Evolutionary conservation across 2,797 vertebrate species (phyloP), one percentile per base, ranked within the genome.

Genomic region (Mallotus villosus): DNA sequence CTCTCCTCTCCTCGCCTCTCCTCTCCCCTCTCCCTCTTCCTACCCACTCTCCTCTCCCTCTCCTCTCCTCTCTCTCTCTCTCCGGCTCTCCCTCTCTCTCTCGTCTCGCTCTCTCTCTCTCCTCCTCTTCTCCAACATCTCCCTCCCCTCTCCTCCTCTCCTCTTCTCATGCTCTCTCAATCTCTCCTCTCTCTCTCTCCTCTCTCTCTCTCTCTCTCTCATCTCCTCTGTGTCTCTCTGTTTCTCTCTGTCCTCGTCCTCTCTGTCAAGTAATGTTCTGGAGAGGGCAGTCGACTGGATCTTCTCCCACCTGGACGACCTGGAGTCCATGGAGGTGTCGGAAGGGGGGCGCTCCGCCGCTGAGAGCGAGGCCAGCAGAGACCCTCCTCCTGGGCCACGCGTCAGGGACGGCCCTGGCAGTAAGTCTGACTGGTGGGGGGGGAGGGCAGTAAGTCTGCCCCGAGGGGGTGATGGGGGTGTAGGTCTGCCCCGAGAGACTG

Each of bases 201-300:
- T 46, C 8, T 12, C 41, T 12, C 9, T 12, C 41, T 2, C 41
- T 14, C 41, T 12, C 41, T 41, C 41, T 3, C 49, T 19, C 49
- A 16, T 2, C 49, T 14, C 17, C 14, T 19, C 17, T 14, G 5
- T 51, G 2, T 17, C 51, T 53, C 19, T 9, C 7, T 24, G 2
- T 19, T 37, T 55, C 41, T 1, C 34, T 6, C 34, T 8, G 5
- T 74, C 55, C 63, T 74, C 55, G 63, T 16, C 77, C 46, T 84
- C 60, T 74, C 71, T 74, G 76, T 16, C 86, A 99, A 99, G 92
- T 87, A 99, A 99, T 61, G 86, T 94, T 58, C 90, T 99, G 77
- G 97, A 99, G 76, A 93, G 97, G 41, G 98, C 98, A 0, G 97
- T 99, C 67, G 97, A 99, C 88, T 99, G 97, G 98, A 99, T 99